These are phyloP conservation scores for Mus musculus DNA, from an alignment of 2,113 vertebrate species.

Conservation along the genomic window GRCm39 chr8:79374501-79375000, in stretches of 20 bases:
- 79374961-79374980: neutral
- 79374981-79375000: neutral
- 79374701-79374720: neutral
- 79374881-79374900: neutral
- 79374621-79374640: neutral
- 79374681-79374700: neutral
- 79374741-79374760: slow-evolving; percentile 32
- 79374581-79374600: neutral
- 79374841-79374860: no score
- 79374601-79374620: slow-evolving; percentile 9
- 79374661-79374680: neutral
- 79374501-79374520: neutral
- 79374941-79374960: neutral
- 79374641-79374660: neutral
- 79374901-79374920: neutral
- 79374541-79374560: neutral
- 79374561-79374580: slow-evolving; percentile 1
- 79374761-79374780: neutral
- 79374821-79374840: neutral
- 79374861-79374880: no score
- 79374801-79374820: neutral
- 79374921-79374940: neutral
- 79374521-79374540: neutral
- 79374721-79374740: slow-evolving; percentile 18
- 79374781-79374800: neutral